Percentiles rank a stretch among this genome's conserved stretches.
phyloP scores from a whole-genome alignment of 2,113 vertebrate species.

The Lasiurus borealis region DNA sequence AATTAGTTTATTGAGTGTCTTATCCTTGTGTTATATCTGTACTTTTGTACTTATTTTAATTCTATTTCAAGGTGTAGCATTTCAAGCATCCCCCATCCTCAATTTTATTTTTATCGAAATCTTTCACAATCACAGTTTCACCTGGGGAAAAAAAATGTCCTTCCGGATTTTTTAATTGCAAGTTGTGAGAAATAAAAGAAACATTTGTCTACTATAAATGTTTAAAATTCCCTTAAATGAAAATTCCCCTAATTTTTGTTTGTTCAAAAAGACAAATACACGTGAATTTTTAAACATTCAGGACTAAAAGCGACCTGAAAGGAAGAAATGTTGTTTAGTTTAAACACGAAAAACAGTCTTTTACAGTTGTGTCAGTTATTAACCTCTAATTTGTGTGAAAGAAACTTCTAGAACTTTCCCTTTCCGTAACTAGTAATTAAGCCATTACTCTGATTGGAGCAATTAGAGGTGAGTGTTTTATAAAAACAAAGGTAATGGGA shows the following conservation, averaged over 20 bases:
- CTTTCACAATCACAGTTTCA: conserved; percentile 16
- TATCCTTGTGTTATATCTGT: neutral
- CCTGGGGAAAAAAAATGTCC: neutral
- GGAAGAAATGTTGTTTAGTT: neutral
- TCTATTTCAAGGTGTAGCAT: neutral
- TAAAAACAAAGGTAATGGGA: conserved; percentile 66
- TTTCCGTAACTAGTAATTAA: conserved; percentile 79
- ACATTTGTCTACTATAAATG: neutral
- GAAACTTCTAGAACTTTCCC: conserved; percentile 65
- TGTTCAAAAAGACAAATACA: conserved; percentile 13
- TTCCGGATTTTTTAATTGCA: neutral
- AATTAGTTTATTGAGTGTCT: neutral
- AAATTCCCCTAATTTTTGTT: neutral
- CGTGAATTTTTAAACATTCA: neutral
- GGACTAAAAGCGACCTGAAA: neutral
- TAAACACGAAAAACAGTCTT: conserved; percentile 35
- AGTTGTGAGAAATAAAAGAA: neutral
- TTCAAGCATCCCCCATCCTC: neutral
- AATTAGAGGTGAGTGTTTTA: conserved; percentile 66
- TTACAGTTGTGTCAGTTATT: conserved; percentile 65
- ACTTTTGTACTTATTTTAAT: neutral
- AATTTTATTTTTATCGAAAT: conserved; percentile 22
- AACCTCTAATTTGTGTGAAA: conserved; percentile 79
- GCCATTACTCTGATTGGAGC: conserved; percentile 54
- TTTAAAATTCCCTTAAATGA: neutral